Percentiles rank a stretch among this genome's conserved stretches.
phyloP scores from a whole-genome alignment of 2,888 invertebrate genomes.

The Epirrita christyi region DNA sequence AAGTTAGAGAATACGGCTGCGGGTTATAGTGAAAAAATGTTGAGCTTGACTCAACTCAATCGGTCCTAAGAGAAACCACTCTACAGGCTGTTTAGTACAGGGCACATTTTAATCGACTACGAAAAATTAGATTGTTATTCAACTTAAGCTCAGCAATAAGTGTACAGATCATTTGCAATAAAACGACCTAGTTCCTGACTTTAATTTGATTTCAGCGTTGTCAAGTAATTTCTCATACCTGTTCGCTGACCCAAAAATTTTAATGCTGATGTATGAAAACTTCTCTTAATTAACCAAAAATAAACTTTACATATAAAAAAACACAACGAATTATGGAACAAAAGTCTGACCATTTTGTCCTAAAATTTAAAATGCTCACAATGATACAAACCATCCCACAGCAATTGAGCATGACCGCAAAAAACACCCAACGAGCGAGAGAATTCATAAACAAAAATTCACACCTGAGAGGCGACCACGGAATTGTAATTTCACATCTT shows the following conservation, averaged over 20 bases:
- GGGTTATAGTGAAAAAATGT: too few species aligned
- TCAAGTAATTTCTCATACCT: neutral
- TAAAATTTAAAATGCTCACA: constrained; percentile 18
- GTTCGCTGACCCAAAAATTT: neutral
- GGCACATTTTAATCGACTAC: too few species aligned
- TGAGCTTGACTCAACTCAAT: too few species aligned
- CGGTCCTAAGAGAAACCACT: too few species aligned
- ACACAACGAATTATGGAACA: constrained; percentile 11
- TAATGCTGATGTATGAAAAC: constrained; percentile 11
- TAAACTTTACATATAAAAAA: constrained; percentile 23
- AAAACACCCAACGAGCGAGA: constrained; percentile 30
- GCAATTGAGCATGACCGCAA: constrained; percentile 36
- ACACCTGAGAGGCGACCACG: constrained; percentile 55
- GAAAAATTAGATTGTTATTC: too few species aligned
- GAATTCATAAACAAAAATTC: constrained; percentile 61
- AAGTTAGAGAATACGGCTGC: too few species aligned
- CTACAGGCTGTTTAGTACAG: too few species aligned
- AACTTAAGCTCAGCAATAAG: too few species aligned
- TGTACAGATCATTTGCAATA: too few species aligned
- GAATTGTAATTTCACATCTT: constrained; percentile 59
- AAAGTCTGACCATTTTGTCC: constrained; percentile 13
- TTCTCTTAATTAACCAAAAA: constrained; percentile 27
- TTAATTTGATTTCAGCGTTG: too few species aligned
- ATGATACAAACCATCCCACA: constrained; percentile 28
- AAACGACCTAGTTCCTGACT: too few species aligned